Conservation (phyloP, 2,888 invertebrate genomes). For the Phorcus lineatus region DNA sequence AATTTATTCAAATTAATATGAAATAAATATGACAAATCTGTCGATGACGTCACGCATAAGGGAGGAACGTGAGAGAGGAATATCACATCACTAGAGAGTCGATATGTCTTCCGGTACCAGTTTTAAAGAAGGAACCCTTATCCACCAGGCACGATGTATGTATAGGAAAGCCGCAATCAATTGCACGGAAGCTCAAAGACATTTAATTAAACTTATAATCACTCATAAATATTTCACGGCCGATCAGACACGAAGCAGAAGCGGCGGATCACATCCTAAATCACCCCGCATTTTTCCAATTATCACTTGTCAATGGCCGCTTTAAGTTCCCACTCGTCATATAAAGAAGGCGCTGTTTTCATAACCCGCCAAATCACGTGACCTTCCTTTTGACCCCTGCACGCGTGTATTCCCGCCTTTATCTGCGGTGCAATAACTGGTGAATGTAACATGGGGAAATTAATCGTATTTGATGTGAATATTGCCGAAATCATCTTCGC, state of each 20-base stretch:
- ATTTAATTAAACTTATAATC: constrained; percentile 13
- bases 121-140: neutral
- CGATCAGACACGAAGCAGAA: neutral
- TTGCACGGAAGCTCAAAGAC: neutral
- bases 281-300: constrained; percentile 7
- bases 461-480: constrained; percentile 22
- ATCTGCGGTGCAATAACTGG: constrained; percentile 17
- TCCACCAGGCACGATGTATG: neutral
- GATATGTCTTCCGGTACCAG: too few species aligned
- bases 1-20: too few species aligned
- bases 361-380: constrained; percentile 13
- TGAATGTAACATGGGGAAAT: constrained; percentile 22
- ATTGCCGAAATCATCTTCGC: constrained; percentile 26
- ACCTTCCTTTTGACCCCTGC: constrained; percentile 10
- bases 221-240: constrained; percentile 15
- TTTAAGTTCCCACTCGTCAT: neutral
- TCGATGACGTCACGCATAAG: too few species aligned
- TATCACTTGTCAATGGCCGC: constrained; percentile 11
- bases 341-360: constrained; percentile 11
- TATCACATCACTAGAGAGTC: too few species aligned
- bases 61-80: too few species aligned
- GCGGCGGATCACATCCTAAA: neutral
- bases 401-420: constrained; percentile 20
- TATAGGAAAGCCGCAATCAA: neutral
- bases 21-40: too few species aligned